Percentiles rank a stretch among this genome's conserved stretches.
phyloP scores from a whole-genome alignment of 92 coral and sea anemone species.

The Epizoanthus fatuus region DNA sequence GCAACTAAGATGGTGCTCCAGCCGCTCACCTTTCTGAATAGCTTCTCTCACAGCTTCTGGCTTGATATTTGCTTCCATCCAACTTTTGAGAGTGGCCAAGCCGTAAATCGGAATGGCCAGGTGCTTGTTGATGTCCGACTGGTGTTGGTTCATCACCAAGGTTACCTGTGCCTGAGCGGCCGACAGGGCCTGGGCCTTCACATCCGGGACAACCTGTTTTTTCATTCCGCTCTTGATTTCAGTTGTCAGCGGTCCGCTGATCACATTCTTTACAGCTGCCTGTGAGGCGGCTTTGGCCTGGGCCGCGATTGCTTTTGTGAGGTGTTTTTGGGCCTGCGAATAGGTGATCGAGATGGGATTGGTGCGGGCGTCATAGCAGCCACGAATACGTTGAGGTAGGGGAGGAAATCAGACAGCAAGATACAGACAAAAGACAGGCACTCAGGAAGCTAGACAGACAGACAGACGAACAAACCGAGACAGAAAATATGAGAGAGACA shows the following conservation, averaged over 20 bases:
- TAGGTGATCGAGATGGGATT: not conserved
- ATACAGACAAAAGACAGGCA: too few relatives aligned
- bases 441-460: too few relatives aligned
- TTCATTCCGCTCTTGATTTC: slow-evolving; percentile 43
- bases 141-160: slow-evolving; percentile 36
- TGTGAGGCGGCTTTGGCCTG: slow-evolving; percentile 38
- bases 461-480: too few relatives aligned
- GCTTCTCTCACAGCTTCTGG: slow-evolving; percentile 52
- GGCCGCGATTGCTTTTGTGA: slow-evolving; percentile 47
- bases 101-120: slow-evolving; percentile 49
- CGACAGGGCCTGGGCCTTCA: slow-evolving; percentile 27
- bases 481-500: too few relatives aligned
- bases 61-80: slow-evolving; percentile 50
- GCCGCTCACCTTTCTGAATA: slow-evolving; percentile 40
- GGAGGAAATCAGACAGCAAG: too few relatives aligned
- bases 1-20: not conserved
- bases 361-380: too few relatives aligned
- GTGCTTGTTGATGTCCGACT: slow-evolving; percentile 45
- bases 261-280: slow-evolving; percentile 42
- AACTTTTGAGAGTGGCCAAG: slow-evolving; percentile 34
- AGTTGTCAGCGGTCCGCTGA: slow-evolving; percentile 30
- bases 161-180: slow-evolving; percentile 51
- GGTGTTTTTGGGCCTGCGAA: slow-evolving; percentile 52
- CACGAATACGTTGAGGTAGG: too few relatives aligned
- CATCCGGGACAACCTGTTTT: slow-evolving; percentile 44